Conservation (phyloP, 1,140 invertebrate species). For the Aphis gossypii region DNA sequence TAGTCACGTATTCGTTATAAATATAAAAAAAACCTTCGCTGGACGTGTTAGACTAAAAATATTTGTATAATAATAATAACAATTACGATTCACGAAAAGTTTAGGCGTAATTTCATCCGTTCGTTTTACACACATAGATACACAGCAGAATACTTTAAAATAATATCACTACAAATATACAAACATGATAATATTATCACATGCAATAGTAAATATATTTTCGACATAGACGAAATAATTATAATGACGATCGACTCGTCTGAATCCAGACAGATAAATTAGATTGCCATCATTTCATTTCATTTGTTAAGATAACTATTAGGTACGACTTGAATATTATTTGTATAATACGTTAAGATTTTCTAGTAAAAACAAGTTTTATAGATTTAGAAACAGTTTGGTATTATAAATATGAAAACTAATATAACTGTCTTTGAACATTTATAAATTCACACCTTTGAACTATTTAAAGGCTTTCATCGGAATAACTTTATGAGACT, state of each 20-base stretch:
- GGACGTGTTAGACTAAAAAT: slow-evolving; percentile 7
- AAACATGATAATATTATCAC: no score
- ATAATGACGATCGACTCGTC: not conserved
- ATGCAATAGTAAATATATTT: not conserved
- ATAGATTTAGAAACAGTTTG: not conserved
- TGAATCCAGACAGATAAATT: not conserved
- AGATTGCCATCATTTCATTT: not conserved
- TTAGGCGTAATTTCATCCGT: not conserved
- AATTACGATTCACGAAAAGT: not conserved
- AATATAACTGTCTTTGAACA: not conserved
- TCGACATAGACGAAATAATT: not conserved
- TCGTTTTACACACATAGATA: not conserved
- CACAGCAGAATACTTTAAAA: not conserved
- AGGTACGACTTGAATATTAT: not conserved
- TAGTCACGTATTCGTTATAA: slow-evolving; percentile 11
- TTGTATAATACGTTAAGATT: not conserved
- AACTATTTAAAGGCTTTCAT: not conserved
- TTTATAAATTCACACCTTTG: not conserved
- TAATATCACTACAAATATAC: not conserved
- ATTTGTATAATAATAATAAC: slow-evolving; percentile 22
- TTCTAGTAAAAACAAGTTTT: not conserved
- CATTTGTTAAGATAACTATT: not conserved
- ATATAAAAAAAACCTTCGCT: not conserved
- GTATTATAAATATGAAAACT: not conserved
- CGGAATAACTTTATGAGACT: not conserved